Conservation (phyloP, 1,140 invertebrate genomes). For the Odontomachus brunneus region DNA sequence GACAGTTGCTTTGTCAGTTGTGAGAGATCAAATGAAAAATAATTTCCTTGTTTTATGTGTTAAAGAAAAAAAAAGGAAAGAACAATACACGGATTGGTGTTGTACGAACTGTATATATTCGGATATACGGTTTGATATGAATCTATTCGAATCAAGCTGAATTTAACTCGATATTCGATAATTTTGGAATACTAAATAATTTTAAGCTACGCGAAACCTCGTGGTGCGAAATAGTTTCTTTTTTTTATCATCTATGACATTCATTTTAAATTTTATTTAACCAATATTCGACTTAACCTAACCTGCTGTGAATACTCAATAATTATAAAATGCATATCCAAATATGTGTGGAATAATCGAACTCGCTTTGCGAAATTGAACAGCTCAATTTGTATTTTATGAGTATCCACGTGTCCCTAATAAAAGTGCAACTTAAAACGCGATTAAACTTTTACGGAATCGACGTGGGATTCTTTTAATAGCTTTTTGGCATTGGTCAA, state of each 20-base stretch:
- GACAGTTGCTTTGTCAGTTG: too few species aligned
- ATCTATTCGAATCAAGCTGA: background rate
- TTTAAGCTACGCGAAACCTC: background rate
- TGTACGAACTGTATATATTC: background rate
- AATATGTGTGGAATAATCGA: background rate
- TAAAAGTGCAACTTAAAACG: background rate
- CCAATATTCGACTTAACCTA: too few species aligned
- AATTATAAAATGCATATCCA: background rate
- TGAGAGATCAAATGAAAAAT: background rate
- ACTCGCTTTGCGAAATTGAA: background rate
- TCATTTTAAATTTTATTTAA: too few species aligned
- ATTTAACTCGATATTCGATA: background rate
- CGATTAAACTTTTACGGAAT: background rate
- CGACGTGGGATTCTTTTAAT: background rate
- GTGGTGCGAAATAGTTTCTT: background rate
- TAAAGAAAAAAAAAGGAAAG: background rate
- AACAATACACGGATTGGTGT: background rate
- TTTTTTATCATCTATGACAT: background rate
- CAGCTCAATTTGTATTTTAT: background rate
- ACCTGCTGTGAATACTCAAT: background rate
- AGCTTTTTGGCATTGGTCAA: background rate
- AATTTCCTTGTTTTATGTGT: background rate
- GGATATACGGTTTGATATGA: background rate
- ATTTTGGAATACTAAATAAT: background rate
- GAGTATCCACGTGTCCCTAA: too few species aligned